Percentiles rank a stretch among this genome's conserved stretches.
Evolutionary conservation across 2,113 vertebrate genomes (phyloP).

Genomic region (Salminus brasiliensis): DNA sequence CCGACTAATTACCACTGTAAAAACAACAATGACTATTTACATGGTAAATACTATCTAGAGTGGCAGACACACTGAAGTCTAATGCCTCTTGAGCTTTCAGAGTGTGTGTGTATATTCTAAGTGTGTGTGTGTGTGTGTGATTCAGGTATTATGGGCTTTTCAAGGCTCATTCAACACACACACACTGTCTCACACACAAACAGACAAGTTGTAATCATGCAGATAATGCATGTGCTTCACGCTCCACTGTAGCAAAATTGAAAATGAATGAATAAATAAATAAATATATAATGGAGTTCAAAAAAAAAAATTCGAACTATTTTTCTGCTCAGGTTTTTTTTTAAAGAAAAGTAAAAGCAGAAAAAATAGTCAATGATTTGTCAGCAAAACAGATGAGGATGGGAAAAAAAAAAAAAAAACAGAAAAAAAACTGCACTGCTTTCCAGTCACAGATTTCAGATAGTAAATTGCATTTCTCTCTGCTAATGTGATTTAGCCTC

Average conservation of each 20-base stretch:
- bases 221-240: slow-evolving; percentile 77
- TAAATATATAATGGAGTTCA: slow-evolving; percentile 2
- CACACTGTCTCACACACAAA: slow-evolving; percentile 27
- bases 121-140: slow-evolving; percentile 27
- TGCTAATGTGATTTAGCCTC: slow-evolving; percentile 28
- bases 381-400: slow-evolving; percentile 22
- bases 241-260: slow-evolving; percentile 73
- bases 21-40: slow-evolving; percentile 67
- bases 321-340: no score
- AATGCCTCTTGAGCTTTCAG: slow-evolving; percentile 13
- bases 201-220: slow-evolving; percentile 67
- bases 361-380: slow-evolving; percentile 9
- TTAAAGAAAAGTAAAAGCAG: neutral
- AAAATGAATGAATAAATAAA: slow-evolving; percentile 65
- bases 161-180: neutral
- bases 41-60: slow-evolving; percentile 63
- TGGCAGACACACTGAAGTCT: slow-evolving; percentile 53
- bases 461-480: slow-evolving; percentile 27
- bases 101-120: slow-evolving; percentile 17
- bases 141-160: neutral
- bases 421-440: neutral
- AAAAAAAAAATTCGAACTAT: neutral
- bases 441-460: slow-evolving; percentile 26
- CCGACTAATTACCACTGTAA: slow-evolving; percentile 74
- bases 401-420: neutral